Evolutionary conservation across 2,888 invertebrate species (phyloP), one percentile per base, ranked within the genome.

Genomic region (Leucoma salicis): DNA sequence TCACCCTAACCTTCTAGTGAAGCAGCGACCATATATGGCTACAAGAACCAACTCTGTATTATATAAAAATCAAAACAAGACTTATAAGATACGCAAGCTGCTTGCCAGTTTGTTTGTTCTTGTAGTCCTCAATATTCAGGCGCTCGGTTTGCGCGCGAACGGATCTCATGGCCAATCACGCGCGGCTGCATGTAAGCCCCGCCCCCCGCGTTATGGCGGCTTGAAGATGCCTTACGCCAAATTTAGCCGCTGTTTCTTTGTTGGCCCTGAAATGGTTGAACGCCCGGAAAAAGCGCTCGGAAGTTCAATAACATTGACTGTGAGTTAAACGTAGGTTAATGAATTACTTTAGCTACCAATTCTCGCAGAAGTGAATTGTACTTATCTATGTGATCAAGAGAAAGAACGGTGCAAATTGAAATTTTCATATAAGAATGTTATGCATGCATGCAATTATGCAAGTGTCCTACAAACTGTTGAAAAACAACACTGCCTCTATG

Each of bases 201-300:
- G 85, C 87, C 76, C 25, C 62, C 69, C 78, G 67, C 76, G 84
- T 69, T 75, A 87, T 88, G 87, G 84, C 86, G 76, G 86, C 82
- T 74, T 61, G 8, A 70, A 63, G 73, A 75, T 73, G 70, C 76
- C 72, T 81, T 80, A 79, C 71, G 78, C 82, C 87, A 85, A 83
- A 86, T 82, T 86, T 83, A 83, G 81, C 78, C 70, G 63, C 50
- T 63, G 67, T 58, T 68, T 74, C 73, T 73, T 74, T 74, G 65
- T 68, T 61, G 59, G 59, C 60, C 61, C 68, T 61, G 65, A 67
- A 67, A 66, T 62, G 43, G 49, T 48, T 39, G 57, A 46, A 42
- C 49, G 50, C 53, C 51, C 54, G 53, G 52, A 46, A 59, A 62
- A 57, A 54, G 52, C 44, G 41, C 39, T 21, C 39, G 21, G 21